Base-by-base conservation (phyloP, 1,140 invertebrate genomes). In the Pogonomyrmex barbatus region DNA sequence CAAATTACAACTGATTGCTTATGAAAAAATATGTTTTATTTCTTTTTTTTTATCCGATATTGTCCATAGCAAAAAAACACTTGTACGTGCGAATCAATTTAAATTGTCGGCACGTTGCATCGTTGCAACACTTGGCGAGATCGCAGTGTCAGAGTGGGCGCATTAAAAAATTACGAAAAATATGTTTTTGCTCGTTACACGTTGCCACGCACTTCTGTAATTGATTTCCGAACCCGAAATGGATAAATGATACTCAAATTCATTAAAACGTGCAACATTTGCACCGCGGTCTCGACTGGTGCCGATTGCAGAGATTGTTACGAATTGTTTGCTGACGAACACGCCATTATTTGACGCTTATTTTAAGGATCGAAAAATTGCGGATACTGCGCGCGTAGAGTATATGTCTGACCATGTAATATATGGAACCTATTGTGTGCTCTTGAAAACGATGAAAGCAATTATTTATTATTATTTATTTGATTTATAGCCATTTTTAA, bases 161-260 rank as follows among this genome's bases (percentile, higher is more conserved):
- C 68, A 83, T 83, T 83, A 83, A 83, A 83, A 83, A 83, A 83
- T 83, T 83, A 83, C 79, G 45, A 83, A 83, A 83, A 73, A 73
- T 83, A 50, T 83, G 45, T 83, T 83, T 75, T 83, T 83, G 68
- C 79, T 83, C 79, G 79, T 83, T 83, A 83, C 42, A 83, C 24
- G 33, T 73, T 83, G 30, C 68, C 79, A 30, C 17, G 54, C 30
- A 82, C 54, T 75, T 75, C 68, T 83, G 68, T 75, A 83, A 83
- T 83, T 83, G 79, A 83, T 83, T 83, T 83, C 60, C 42, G 68
- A 83, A 75, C 33, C 68, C 75, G 79, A 83, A 83, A 83, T 45
- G 79, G 79, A 83, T 83, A 83, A 83, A 83, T 83, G 79, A 83
- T 83, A 83, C 79, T 83, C 68, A 45, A 83, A 83, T 83, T 83